Conservation (phyloP, 2,888 invertebrate species). For the Drosophila parthenogenetica region DNA sequence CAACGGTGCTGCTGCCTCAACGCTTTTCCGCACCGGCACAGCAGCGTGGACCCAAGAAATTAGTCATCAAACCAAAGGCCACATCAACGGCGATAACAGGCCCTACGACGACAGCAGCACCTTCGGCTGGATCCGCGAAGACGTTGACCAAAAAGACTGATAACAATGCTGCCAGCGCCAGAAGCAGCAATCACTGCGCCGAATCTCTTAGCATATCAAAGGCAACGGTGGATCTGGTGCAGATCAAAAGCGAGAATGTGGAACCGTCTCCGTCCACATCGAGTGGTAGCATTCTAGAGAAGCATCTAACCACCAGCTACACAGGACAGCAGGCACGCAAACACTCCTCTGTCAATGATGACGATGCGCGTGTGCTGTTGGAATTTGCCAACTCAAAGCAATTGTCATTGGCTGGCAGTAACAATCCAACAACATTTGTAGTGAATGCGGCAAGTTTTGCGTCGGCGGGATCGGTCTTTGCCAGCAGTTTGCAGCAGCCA, state of each 20-base stretch:
- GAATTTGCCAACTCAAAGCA: slow-evolving; percentile 82
- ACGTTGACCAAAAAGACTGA: slow-evolving; percentile 68
- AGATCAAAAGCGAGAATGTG: slow-evolving; percentile 74
- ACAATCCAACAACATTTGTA: slow-evolving; percentile 63
- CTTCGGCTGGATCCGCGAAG: background rate
- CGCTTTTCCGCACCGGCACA: slow-evolving; percentile 70
- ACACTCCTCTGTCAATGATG: slow-evolving; percentile 67
- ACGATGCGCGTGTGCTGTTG: slow-evolving; percentile 80
- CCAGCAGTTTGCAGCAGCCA: slow-evolving; percentile 50
- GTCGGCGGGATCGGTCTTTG: slow-evolving; percentile 79
- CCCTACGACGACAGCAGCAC: slow-evolving; percentile 45
- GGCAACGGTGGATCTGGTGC: slow-evolving; percentile 49
- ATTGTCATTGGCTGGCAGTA: slow-evolving; percentile 17
- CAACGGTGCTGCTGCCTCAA: slow-evolving; percentile 59
- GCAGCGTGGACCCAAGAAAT: slow-evolving; percentile 79
- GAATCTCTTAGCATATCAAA: slow-evolving; percentile 59
- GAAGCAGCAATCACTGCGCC: slow-evolving; percentile 44
- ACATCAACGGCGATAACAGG: slow-evolving; percentile 41
- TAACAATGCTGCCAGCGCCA: slow-evolving; percentile 47
- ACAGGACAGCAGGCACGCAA: slow-evolving; percentile 37
- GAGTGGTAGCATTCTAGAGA: slow-evolving; percentile 76
- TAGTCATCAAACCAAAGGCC: slow-evolving; percentile 84
- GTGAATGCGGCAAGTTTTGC: slow-evolving; percentile 76
- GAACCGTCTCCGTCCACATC: slow-evolving; percentile 35
- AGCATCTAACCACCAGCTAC: slow-evolving; percentile 71